phyloP scores from a whole-genome alignment of 2,113 vertebrate species.

The Malurus elegans region DNA sequence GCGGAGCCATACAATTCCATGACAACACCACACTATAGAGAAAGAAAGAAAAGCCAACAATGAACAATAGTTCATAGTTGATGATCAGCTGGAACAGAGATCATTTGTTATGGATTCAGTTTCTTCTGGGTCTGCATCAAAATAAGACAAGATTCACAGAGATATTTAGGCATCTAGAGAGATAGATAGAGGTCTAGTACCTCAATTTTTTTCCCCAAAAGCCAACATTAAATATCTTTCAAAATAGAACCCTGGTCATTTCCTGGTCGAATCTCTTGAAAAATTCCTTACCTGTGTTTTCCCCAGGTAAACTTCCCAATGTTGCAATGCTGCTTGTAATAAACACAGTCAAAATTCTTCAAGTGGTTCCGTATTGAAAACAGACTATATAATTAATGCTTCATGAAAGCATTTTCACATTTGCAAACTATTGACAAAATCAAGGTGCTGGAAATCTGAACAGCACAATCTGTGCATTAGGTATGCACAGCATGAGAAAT shows the following conservation, averaged over 20 bases:
- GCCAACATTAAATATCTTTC: background rate
- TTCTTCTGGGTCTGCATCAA: background rate
- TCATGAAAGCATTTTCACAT: background rate
- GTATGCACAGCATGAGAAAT: background rate
- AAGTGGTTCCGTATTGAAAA: background rate
- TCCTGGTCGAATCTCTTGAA: background rate
- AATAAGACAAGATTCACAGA: background rate
- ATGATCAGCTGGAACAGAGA: too few species aligned
- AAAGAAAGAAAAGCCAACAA: background rate
- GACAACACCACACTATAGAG: background rate
- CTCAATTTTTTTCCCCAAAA: background rate
- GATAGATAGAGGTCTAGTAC: background rate
- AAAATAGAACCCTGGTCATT: background rate
- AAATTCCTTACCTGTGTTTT: background rate
- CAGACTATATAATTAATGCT: background rate
- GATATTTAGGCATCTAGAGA: background rate
- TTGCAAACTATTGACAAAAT: constrained; percentile 9
- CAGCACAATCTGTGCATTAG: background rate
- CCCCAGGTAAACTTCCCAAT: background rate
- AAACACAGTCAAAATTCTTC: background rate
- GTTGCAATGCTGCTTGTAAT: background rate
- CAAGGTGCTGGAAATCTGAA: background rate
- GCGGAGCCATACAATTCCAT: background rate
- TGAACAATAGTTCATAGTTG: background rate
- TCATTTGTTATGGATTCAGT: background rate